A percentile compares a stretch with the other conserved stretches of the same genome.
Evolutionary conservation across 92 coral and sea anemone species (phyloP).

Genomic region (Palythoa heliodiscus): DNA sequence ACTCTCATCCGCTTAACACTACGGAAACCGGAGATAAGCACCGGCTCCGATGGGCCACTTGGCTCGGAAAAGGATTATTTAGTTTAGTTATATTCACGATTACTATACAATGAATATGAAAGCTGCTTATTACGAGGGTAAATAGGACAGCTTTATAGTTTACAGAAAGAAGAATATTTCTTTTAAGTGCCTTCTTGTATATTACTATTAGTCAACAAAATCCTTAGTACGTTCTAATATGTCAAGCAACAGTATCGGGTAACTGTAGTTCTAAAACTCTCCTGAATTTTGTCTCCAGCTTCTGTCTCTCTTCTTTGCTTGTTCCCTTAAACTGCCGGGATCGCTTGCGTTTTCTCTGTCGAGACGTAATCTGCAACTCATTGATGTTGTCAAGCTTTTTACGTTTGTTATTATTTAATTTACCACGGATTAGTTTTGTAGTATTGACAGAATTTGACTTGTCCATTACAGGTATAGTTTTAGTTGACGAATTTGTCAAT

Average conservation of each 20-base stretch:
- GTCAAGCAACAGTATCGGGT: background rate
- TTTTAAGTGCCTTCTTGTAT: background rate
- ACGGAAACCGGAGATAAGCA: too few species aligned
- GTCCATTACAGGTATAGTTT: background rate
- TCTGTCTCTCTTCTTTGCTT: constrained; percentile 25
- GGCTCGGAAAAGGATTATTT: too few species aligned
- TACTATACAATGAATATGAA: too few species aligned
- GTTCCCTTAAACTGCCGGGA: constrained; percentile 53
- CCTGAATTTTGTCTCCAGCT: constrained; percentile 35
- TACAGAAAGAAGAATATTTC: background rate
- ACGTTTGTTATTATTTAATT: background rate
- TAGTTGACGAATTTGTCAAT: background rate
- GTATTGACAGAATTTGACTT: background rate
- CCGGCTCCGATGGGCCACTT: too few species aligned
- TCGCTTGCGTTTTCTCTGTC: constrained; percentile 45
- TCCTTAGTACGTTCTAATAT: background rate
- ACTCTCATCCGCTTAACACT: too few species aligned
- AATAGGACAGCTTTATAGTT: background rate
- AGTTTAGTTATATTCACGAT: too few species aligned
- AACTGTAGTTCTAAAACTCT: background rate
- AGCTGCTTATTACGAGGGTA: too few species aligned
- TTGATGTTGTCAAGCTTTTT: background rate
- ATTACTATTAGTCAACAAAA: background rate
- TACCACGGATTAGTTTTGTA: background rate
- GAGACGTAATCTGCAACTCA: background rate